Percentiles rank a stretch among this genome's conserved stretches.
Conservation (phyloP, 2,797 vertebrate species). For the Poecilia wingei region DNA sequence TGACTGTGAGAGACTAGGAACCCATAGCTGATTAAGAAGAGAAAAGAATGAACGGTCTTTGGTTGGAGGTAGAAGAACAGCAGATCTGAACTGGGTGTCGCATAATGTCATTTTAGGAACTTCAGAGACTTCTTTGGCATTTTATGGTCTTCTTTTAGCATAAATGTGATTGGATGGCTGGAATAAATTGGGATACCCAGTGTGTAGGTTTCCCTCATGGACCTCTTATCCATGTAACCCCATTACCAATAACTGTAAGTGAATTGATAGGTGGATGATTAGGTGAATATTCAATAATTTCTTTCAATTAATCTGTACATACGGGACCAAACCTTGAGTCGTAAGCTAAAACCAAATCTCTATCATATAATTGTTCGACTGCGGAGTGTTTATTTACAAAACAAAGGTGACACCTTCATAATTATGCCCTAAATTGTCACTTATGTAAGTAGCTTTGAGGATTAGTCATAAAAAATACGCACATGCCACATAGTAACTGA, state of each 20-base stretch:
- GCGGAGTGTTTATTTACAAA: not conserved
- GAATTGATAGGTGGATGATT: not conserved
- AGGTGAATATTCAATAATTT: not conserved
- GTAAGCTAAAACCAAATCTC: not conserved
- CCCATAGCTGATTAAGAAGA: not conserved
- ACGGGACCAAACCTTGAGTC: not conserved
- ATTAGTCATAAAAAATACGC: slow-evolving; percentile 1
- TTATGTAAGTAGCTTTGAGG: not conserved
- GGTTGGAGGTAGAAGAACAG: not conserved
- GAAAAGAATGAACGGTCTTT: not conserved
- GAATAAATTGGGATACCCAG: not conserved
- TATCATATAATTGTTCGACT: not conserved
- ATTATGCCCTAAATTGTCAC: not conserved
- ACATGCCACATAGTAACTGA: not conserved
- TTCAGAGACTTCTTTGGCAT: not conserved
- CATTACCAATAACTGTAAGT: not conserved
- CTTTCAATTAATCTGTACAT: not conserved
- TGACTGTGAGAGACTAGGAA: not conserved
- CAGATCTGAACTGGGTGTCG: not conserved
- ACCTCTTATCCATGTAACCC: not conserved
- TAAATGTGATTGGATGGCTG: not conserved
- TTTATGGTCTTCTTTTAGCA: not conserved
- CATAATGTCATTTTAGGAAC: not conserved
- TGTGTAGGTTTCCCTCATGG: not conserved
- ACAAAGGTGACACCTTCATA: not conserved